phyloP scores from a whole-genome alignment of 2,797 vertebrate genomes.

The Myotis findleyi region DNA sequence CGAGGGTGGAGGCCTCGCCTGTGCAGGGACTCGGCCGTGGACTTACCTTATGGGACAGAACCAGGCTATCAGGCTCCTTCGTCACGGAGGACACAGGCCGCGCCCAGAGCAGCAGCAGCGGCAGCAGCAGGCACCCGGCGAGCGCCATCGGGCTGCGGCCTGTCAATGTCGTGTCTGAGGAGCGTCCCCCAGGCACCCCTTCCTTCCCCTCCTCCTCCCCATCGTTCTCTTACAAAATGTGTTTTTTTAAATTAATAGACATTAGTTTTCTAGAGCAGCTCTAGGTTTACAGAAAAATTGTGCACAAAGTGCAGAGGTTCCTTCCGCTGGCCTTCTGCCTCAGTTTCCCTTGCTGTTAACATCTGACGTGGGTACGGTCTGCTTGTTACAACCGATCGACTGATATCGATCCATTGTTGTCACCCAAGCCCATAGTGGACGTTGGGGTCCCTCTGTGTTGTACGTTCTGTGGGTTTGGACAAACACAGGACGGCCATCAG shows the following conservation, averaged over 20 bases:
- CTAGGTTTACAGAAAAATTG: not conserved
- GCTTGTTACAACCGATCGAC: fast-evolving
- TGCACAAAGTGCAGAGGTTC: not conserved
- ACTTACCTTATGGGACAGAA: not conserved
- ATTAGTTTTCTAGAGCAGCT: not conserved
- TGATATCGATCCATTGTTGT: fast-evolving
- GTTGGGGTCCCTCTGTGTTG: fast-evolving
- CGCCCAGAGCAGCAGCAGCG: not conserved
- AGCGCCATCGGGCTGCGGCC: not conserved
- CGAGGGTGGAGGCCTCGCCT: fast-evolving
- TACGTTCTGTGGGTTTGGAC: not conserved
- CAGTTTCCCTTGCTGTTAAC: fast-evolving
- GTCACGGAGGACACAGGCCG: fast-evolving
- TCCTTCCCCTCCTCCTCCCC: not conserved
- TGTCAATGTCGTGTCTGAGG: not conserved
- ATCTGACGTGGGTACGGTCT: fast-evolving
- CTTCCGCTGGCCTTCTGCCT: not conserved
- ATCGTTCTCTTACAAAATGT: not conserved
- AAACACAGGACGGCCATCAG: fast-evolving
- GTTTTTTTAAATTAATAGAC: not conserved
- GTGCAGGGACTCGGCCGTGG: fast-evolving
- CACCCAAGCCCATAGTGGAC: fast-evolving
- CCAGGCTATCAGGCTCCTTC: fast-evolving
- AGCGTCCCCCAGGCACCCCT: not conserved
- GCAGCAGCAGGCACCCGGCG: fast-evolving